These are phyloP conservation scores for Oncorhynchus masou DNA, from an alignment of 2,113 vertebrate genomes.

Conservation along the genomic window DNA sequence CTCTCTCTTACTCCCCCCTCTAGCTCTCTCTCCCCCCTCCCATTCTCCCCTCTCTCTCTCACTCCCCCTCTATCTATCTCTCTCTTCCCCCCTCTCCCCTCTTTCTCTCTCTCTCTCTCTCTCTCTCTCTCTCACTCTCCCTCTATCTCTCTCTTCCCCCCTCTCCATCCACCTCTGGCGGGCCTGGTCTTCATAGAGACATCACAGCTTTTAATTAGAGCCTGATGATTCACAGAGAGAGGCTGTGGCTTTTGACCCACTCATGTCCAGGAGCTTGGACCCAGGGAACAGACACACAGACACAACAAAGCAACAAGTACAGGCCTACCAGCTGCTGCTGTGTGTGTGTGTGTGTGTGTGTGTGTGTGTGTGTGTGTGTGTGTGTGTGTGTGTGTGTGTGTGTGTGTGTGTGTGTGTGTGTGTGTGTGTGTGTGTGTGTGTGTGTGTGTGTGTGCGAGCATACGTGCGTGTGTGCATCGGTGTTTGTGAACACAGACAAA, in stretches of 20 bases:
- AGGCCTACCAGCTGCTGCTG: slow-evolving; percentile 49
- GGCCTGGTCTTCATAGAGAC: slow-evolving; percentile 62
- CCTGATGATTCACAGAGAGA: slow-evolving; percentile 54
- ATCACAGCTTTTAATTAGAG: slow-evolving; percentile 71
- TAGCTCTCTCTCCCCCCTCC: not conserved
- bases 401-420: slow-evolving; percentile 20
- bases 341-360: not conserved
- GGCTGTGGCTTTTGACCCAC: slow-evolving; percentile 67
- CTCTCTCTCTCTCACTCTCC: not conserved
- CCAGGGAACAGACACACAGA: slow-evolving; percentile 54
- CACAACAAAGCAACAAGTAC: slow-evolving; percentile 64
- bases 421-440: not conserved
- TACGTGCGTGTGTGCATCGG: slow-evolving; percentile 2
- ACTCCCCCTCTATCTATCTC: not conserved
- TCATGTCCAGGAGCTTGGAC: slow-evolving; percentile 59
- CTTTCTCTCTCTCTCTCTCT: not conserved
- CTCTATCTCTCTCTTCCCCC: no score
- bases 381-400: slow-evolving; percentile 18
- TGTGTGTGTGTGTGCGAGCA: slow-evolving; percentile 10
- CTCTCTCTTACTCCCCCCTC: not conserved
- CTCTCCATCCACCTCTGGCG: slow-evolving; percentile 22
- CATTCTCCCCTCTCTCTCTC: not conserved
- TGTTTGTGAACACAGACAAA: slow-evolving; percentile 37
- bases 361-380: slow-evolving; percentile 26
- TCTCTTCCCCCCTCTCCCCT: not conserved